Conservation (phyloP, 2,797 vertebrate species). For the Tadarida brasiliensis region DNA sequence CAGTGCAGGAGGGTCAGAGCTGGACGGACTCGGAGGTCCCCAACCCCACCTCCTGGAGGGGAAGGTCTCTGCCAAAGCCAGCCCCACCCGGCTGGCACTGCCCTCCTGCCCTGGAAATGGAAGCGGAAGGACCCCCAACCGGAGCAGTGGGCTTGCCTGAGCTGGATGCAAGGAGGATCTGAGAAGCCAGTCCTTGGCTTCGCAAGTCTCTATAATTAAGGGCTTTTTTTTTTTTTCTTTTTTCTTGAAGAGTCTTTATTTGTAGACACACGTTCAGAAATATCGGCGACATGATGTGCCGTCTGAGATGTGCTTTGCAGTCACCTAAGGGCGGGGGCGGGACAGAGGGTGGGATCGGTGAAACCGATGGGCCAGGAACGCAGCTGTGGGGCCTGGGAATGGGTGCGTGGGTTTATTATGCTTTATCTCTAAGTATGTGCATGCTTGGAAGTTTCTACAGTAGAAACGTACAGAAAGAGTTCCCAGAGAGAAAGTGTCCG, state of each 20-base stretch:
- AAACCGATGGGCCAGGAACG: not conserved
- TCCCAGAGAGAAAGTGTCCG: not conserved
- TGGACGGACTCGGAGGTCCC: not conserved
- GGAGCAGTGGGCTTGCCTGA: not conserved
- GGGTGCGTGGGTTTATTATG: too few relatives aligned
- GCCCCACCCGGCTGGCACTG: not conserved
- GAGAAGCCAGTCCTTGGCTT: not conserved
- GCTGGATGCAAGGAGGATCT: too few relatives aligned
- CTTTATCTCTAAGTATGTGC: not conserved
- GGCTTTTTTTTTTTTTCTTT: not conserved
- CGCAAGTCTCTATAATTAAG: not conserved
- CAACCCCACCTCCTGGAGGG: not conserved
- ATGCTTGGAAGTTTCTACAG: not conserved
- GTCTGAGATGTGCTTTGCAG: not conserved
- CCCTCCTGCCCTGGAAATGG: not conserved
- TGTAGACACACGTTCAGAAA: not conserved
- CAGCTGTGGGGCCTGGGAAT: not conserved
- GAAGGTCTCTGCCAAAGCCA: not conserved
- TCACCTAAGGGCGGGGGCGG: too few relatives aligned
- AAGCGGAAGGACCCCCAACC: not conserved
- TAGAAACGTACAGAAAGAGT: not conserved
- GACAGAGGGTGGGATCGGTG: rapidly evolving
- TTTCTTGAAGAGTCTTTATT: not conserved
- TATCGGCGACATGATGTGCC: not conserved
- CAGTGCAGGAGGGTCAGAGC: not conserved